These are phyloP conservation scores for Xylophagus ater DNA, from an alignment of 2,888 invertebrate genomes.

Conservation along the genomic window DNA sequence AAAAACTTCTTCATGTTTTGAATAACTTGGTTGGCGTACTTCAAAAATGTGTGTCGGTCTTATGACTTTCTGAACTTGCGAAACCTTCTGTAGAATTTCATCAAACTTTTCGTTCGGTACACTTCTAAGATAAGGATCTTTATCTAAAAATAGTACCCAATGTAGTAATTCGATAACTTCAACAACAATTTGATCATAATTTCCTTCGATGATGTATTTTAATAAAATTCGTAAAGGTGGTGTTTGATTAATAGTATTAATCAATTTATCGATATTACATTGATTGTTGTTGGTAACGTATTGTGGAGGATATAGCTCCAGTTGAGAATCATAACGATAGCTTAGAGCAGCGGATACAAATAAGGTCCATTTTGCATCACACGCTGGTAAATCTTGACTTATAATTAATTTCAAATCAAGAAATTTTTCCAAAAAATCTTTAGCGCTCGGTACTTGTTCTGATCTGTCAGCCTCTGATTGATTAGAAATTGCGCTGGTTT, in stretches of 20 bases:
- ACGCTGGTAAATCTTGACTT: conserved; percentile 46
- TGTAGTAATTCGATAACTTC: conserved; percentile 52
- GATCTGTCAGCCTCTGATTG: no score
- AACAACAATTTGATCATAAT: conserved; percentile 34
- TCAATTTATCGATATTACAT: conserved; percentile 48
- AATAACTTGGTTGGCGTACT: conserved; percentile 46
- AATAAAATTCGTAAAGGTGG: conserved; percentile 31
- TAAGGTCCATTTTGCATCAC: conserved; percentile 69
- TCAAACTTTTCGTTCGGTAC: conserved; percentile 46
- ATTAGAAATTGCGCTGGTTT: no score
- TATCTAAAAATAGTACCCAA: conserved; percentile 52
- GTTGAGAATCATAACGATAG: conserved; percentile 61
- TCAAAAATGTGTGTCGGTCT: conserved; percentile 59
- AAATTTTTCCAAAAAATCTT: conserved; percentile 22
- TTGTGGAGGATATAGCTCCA: conserved; percentile 65
- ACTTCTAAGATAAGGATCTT: conserved; percentile 49
- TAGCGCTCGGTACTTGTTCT: no score
- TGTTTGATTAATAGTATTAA: conserved; percentile 38
- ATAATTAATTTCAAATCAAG: conserved; percentile 30
- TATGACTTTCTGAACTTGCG: conserved; percentile 38
- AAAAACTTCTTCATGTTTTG: conserved; percentile 41
- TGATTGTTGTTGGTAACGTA: conserved; percentile 47
- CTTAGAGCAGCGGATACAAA: conserved; percentile 68
- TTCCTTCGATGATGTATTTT: conserved; percentile 38
- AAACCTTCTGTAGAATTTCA: conserved; percentile 43